Percentiles rank a stretch among this genome's conserved stretches.
Conservation (phyloP, 2,888 invertebrate species). For the Piscicola geometra region DNA sequence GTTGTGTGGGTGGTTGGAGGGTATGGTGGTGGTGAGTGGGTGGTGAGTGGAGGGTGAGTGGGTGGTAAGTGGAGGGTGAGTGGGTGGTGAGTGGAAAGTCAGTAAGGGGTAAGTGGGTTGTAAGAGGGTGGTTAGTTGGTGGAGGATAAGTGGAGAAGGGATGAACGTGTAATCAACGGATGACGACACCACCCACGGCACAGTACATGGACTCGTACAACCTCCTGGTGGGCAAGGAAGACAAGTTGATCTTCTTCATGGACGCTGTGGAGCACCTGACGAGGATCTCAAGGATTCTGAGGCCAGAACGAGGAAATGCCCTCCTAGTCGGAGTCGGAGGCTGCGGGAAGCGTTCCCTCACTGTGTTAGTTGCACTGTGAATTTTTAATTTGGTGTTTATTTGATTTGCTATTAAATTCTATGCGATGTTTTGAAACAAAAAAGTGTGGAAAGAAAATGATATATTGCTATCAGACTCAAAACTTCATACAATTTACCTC, state of each 20-base stretch:
- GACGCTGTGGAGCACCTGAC: conserved; percentile 57
- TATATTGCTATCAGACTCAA: no score
- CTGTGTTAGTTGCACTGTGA: conserved; percentile 47
- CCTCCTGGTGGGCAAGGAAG: conserved; percentile 69
- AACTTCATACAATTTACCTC: neutral
- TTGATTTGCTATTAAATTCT: no score
- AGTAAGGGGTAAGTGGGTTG: no score
- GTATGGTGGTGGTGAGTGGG: no score
- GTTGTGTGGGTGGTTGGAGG: no score
- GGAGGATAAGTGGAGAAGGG: no score
- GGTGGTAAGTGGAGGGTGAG: neutral
- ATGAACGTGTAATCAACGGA: no score
- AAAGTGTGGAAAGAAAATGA: neutral
- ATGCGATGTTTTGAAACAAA: no score
- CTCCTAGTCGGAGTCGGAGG: conserved; percentile 57
- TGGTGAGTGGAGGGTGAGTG: no score
- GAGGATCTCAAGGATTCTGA: conserved; percentile 56
- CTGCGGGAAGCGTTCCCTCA: conserved; percentile 57
- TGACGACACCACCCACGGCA: no score
- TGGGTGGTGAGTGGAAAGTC: neutral
- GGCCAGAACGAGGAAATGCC: conserved; percentile 57
- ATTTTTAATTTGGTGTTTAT: no score
- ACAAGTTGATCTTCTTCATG: conserved; percentile 79
- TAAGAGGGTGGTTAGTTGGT: no score
- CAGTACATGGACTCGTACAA: conserved; percentile 80